phyloP scores from a whole-genome alignment of 2,797 vertebrate species.

The Lepus oiostolus region DNA sequence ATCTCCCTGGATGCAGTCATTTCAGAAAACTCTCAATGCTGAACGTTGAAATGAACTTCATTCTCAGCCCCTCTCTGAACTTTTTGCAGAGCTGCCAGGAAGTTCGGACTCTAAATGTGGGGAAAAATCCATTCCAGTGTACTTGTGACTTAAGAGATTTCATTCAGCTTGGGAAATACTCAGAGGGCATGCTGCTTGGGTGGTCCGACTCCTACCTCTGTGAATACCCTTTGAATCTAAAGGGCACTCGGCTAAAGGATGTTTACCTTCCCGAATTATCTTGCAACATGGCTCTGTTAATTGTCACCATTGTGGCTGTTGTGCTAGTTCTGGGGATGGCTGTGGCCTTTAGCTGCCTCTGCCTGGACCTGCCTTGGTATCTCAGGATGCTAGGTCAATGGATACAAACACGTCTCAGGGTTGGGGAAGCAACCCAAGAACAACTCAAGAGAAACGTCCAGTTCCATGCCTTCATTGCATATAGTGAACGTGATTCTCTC shows the following conservation, averaged over 20 bases:
- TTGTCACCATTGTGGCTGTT: conserved; percentile 88
- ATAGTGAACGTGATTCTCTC: conserved; percentile 90
- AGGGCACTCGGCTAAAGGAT: conserved; percentile 86
- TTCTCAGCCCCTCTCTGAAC: conserved; percentile 88
- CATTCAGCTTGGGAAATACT: conserved; percentile 74
- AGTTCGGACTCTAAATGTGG: conserved; percentile 89
- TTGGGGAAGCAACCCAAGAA: conserved; percentile 73
- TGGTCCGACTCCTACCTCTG: conserved; percentile 92
- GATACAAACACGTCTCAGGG: conserved; percentile 90
- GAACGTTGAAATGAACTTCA: conserved; percentile 89
- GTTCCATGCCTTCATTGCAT: conserved; percentile 94
- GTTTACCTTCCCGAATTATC: conserved; percentile 88
- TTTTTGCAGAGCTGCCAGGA: conserved; percentile 88
- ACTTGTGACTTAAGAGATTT: conserved; percentile 91
- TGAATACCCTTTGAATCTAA: conserved; percentile 89
- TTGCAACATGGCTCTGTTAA: conserved; percentile 90
- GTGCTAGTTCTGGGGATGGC: conserved; percentile 82
- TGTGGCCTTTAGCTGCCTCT: conserved; percentile 86
- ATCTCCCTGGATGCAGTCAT: conserved; percentile 89
- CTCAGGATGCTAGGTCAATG: conserved; percentile 92
- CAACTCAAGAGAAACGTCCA: conserved; percentile 73
- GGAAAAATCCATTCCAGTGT: conserved; percentile 92
- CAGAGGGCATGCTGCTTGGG: conserved; percentile 82
- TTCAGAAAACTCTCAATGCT: conserved; percentile 89
- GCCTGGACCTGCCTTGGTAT: conserved; percentile 92